Conservation (phyloP, 2,888 invertebrate species). For the Drosophila ustulata region DNA sequence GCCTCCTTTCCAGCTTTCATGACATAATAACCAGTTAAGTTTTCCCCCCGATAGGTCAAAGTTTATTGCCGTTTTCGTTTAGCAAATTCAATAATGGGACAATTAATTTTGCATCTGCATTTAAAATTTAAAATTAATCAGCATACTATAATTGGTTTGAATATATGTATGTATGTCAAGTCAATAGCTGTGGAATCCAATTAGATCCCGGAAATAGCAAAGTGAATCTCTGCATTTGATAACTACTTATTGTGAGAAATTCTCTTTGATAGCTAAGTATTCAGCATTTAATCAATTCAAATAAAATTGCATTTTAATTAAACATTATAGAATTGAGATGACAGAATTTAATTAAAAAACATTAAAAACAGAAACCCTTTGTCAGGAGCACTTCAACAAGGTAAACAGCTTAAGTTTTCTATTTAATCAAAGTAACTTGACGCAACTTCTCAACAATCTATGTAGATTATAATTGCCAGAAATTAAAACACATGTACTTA, state of each 20-base stretch:
- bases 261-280: neutral
- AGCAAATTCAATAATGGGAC: conserved; percentile 2
- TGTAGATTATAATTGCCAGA: neutral
- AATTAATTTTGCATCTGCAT: neutral
- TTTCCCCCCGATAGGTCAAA: conserved; percentile 52
- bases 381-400: neutral
- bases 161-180: neutral
- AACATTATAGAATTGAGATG: neutral
- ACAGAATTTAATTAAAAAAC: neutral
- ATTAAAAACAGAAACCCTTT: neutral
- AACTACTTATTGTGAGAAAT: neutral
- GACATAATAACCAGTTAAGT: conserved; percentile 56
- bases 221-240: neutral
- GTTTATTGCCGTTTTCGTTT: conserved; percentile 15
- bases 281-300: neutral
- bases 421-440: neutral
- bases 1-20: conserved; percentile 27
- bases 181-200: neutral
- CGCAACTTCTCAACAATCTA: neutral
- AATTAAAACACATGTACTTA: neutral
- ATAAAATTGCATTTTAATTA: neutral
- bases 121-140: neutral
- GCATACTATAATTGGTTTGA: neutral
- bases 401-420: neutral
- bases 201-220: neutral